A percentile compares a stretch with the other conserved stretches of the same genome.
These are phyloP conservation scores for Cotesia chilonis DNA, from an alignment of 1,140 invertebrate species.

Conservation along the genomic window DNA sequence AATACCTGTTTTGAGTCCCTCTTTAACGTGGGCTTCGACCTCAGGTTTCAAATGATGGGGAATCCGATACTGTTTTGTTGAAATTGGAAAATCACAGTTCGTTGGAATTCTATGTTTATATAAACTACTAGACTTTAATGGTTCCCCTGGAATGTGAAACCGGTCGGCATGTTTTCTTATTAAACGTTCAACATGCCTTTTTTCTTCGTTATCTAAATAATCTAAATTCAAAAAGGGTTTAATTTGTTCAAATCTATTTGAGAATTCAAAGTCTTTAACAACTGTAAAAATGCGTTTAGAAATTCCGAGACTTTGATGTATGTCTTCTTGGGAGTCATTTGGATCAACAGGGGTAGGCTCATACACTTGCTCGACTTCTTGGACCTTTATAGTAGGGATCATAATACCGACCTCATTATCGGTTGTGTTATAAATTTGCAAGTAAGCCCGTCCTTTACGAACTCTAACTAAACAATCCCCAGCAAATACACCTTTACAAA, in stretches of 20 bases:
- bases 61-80: no score
- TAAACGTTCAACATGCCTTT: no score
- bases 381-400: constrained; percentile 22
- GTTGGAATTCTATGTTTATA: no score
- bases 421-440: constrained; percentile 22
- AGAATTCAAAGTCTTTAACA: neutral
- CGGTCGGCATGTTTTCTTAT: no score
- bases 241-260: neutral
- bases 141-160: no score
- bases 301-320: neutral
- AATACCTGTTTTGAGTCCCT: no score
- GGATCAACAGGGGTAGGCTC: neutral
- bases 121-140: no score
- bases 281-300: neutral
- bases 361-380: neutral
- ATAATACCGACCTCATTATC: constrained; percentile 19
- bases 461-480: constrained; percentile 15
- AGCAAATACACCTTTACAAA: constrained; percentile 6
- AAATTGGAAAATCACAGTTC: no score
- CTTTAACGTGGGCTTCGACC: no score
- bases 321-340: neutral
- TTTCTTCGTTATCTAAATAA: no score
- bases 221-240: neutral
- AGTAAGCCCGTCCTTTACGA: constrained; percentile 10
- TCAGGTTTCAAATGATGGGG: no score